Base-by-base conservation (phyloP, 2,113 vertebrate species). In the Chaenogobius annularis region DNA sequence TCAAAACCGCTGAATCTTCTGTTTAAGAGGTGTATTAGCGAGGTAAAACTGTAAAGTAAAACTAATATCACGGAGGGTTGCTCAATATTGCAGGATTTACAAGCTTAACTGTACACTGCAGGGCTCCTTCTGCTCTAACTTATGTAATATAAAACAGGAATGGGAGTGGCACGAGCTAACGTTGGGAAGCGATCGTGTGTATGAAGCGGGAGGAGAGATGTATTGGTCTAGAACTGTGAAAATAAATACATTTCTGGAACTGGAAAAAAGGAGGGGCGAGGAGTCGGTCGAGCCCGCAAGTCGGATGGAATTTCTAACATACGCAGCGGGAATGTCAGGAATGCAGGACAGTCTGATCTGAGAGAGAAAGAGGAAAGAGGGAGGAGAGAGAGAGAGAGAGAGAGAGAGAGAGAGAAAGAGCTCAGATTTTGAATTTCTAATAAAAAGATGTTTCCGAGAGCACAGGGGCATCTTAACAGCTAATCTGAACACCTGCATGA, bases 301-400 rank as follows among this genome's bases (percentile, higher is more conserved):
- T 93, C 89, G 87, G 89, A 88, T 94, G 95, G 95, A 96, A 96
- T 96, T 95, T 95, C 92, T 94, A 93, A 93, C 95, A 96, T 94
- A 94, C 93, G 94, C 94, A 93, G 93, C 91, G 86, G 93, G 95
- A 95, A 96, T 95, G 92, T 88, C 48, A 90, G 94, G 95, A 97
- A 98, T 96, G 95, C 91, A 87, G 91, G 93, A 94, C 94, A 94
- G 95, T 94, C 83, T 86, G 81, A 87, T 87, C 85, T 84, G 84
- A 88, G 74, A 35, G 44, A 83, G 85, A 48, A 69, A 72, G 83
- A 79, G 10, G 81, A 63, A 26, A 62, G 13, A 35, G 31, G 5
- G 31, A 9, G 79, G 1, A 15, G 48, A 5, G 50, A 54, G 7
- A n/a, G 19, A 54, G 50, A 46, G 12, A 20, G 19, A 8, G 9